These are phyloP conservation scores for Eleginops maclovinus DNA, from an alignment of 2,113 vertebrate species.

Conservation along the genomic window DNA sequence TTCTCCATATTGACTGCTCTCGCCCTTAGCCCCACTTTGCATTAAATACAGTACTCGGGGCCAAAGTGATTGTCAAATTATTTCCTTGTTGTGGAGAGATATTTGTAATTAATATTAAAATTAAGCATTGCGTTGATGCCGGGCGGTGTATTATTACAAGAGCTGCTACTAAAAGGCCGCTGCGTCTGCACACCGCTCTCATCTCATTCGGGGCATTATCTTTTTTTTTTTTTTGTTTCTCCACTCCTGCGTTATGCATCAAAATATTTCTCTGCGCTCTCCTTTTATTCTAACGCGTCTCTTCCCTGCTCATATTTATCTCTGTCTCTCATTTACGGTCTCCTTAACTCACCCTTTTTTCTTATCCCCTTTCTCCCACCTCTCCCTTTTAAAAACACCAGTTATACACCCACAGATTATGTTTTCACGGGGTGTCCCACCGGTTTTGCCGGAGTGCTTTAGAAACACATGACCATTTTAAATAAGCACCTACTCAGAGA, in stretches of 20 bases:
- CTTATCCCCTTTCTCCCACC: constrained; percentile 47
- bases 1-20: constrained; percentile 86
- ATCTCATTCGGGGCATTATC: constrained; percentile 48
- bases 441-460: constrained; percentile 76
- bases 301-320: constrained; percentile 4
- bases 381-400: constrained; percentile 71
- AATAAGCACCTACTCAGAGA: constrained; percentile 79
- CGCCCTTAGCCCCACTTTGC: constrained; percentile 86
- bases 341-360: constrained; percentile 25
- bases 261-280: constrained; percentile 53
- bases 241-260: constrained; percentile 33
- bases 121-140: constrained; percentile 82
- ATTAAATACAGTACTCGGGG: constrained; percentile 87
- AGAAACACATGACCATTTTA: constrained; percentile 79
- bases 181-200: constrained; percentile 54
- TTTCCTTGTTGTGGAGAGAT: constrained; percentile 86
- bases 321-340: constrained; percentile 42
- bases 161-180: constrained; percentile 70
- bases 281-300: constrained; percentile 45
- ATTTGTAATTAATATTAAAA: constrained; percentile 89
- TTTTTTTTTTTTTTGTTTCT: neutral
- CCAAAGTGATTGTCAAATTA: constrained; percentile 86
- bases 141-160: constrained; percentile 82
- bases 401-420: constrained; percentile 77
- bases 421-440: constrained; percentile 79